These are phyloP conservation scores for Ornithorhynchus anatinus DNA, from an alignment of 2,113 vertebrate species.

Conservation along the genomic window DNA sequence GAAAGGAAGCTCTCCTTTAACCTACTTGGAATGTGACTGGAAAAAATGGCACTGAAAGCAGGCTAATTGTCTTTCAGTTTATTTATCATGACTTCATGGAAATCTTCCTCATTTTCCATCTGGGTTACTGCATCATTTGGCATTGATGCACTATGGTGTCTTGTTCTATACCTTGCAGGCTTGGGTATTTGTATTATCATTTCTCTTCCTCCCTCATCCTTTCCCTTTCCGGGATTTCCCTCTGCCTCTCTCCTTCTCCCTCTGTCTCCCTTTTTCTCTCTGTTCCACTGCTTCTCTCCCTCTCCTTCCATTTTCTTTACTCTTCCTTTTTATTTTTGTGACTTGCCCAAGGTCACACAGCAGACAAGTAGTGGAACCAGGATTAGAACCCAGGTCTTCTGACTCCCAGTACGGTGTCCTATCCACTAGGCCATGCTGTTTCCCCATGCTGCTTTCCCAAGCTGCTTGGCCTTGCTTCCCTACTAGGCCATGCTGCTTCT, in stretches of 20 bases:
- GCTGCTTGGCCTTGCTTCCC: no score
- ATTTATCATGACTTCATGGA: background rate
- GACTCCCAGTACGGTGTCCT: no score
- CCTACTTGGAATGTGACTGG: background rate
- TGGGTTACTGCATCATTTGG: background rate
- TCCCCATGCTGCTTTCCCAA: background rate
- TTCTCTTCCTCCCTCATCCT: no score
- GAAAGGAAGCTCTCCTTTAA: background rate
- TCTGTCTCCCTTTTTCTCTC: background rate
- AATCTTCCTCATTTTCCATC: background rate
- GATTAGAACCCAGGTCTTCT: no score
- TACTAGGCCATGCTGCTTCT: accelerated
- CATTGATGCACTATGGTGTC: background rate
- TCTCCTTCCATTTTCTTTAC: no score
- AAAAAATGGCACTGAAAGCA: background rate
- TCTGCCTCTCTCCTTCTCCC: background rate
- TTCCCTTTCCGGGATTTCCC: background rate
- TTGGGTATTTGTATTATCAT: no score
- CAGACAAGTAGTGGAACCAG: no score
- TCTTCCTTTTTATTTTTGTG: no score
- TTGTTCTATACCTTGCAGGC: background rate
- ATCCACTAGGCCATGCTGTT: no score
- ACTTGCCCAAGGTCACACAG: no score
- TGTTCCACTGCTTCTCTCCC: background rate
- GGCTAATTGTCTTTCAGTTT: background rate